These are phyloP conservation scores for Lochmaea crataegi DNA, from an alignment of 2,888 invertebrate species.

Conservation along the genomic window DNA sequence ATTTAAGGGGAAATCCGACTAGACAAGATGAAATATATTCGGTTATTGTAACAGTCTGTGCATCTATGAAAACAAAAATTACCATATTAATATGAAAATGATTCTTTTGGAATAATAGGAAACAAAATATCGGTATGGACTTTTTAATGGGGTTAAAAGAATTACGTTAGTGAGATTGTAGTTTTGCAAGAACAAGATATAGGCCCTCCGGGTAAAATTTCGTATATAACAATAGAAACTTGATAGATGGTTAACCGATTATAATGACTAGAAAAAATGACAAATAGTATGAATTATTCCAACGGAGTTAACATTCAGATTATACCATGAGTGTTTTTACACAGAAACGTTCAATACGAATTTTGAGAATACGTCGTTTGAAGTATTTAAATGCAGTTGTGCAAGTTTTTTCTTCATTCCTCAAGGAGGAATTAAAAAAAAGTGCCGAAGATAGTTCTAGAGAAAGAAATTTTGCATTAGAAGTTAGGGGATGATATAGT, in stretches of 20 bases:
- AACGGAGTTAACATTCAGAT: no score
- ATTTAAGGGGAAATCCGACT: slow-evolving; percentile 18
- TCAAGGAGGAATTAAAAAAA: no score
- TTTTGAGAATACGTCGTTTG: no score
- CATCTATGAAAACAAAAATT: slow-evolving; percentile 47
- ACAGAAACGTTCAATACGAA: no score
- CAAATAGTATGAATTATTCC: not conserved
- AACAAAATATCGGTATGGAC: slow-evolving; percentile 43
- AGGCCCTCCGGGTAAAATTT: slow-evolving; percentile 20
- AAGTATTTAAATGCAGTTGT: no score
- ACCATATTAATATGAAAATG: slow-evolving; percentile 56
- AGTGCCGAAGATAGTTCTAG: no score
- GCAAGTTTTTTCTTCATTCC: no score
- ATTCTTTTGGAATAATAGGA: slow-evolving; percentile 47
- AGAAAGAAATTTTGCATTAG: no score
- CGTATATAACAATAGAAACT: slow-evolving; percentile 19
- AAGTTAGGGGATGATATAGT: no score
- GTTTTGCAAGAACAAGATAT: slow-evolving; percentile 31
- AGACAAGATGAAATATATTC: slow-evolving; percentile 29
- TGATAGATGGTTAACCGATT: slow-evolving; percentile 24
- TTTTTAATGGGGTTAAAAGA: slow-evolving; percentile 33
- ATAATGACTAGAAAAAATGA: slow-evolving; percentile 2
- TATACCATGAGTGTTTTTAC: no score
- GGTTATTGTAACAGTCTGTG: slow-evolving; percentile 31
- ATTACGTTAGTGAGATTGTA: slow-evolving; percentile 37